These are phyloP conservation scores for Diplogasteroides magnus DNA, from an alignment of 1,140 invertebrate species.

Conservation along the genomic window DNA sequence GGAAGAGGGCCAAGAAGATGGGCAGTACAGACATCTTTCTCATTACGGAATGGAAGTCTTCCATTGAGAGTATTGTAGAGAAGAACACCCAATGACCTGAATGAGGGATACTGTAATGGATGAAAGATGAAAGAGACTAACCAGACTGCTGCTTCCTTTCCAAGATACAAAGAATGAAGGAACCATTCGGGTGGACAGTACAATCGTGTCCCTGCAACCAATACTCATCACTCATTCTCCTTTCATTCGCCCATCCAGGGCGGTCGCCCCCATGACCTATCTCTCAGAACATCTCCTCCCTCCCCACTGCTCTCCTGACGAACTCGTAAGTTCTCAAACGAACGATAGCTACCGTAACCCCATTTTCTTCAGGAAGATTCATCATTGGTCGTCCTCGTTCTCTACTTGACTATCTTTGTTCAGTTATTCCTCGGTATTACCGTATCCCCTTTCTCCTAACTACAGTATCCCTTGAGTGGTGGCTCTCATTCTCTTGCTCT, in stretches of 20 bases:
- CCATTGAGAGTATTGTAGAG: conserved; percentile 70
- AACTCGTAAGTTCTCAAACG: too few relatives aligned
- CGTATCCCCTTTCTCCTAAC: too few relatives aligned
- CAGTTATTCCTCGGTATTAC: too few relatives aligned
- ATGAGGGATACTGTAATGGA: neutral
- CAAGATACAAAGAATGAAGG: conserved; percentile 63
- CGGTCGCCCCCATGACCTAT: neutral
- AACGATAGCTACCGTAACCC: too few relatives aligned
- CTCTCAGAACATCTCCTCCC: too few relatives aligned
- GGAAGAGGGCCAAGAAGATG: conserved; percentile 30
- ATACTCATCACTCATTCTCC: neutral
- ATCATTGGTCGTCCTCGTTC: too few relatives aligned
- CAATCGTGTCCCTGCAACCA: conserved; percentile 63
- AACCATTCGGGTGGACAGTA: conserved; percentile 72
- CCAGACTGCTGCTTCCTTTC: conserved; percentile 66
- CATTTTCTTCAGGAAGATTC: too few relatives aligned
- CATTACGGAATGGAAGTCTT: conserved; percentile 69
- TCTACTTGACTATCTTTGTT: too few relatives aligned
- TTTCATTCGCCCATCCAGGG: neutral
- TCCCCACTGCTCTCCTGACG: too few relatives aligned
- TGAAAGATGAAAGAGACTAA: neutral
- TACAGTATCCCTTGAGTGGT: too few relatives aligned
- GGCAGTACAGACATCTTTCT: conserved; percentile 63
- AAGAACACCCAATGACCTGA: conserved; percentile 64
- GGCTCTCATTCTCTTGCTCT: too few relatives aligned